Conservation (phyloP, 2,113 vertebrate species). For the Scalopus aquaticus region DNA sequence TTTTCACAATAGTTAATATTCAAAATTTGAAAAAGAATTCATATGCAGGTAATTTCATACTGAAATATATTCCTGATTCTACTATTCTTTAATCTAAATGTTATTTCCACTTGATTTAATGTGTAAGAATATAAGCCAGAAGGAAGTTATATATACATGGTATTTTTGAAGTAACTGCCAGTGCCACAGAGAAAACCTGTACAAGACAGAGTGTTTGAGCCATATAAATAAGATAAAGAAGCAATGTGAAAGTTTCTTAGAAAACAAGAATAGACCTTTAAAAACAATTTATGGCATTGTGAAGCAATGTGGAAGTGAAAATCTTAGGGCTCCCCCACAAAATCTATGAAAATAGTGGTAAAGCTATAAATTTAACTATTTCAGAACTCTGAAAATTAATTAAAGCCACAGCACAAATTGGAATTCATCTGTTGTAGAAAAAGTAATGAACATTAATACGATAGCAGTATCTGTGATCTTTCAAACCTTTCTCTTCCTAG, state of each 20-base stretch:
- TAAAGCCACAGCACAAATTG: not conserved
- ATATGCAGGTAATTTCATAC: not conserved
- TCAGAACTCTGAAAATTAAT: not conserved
- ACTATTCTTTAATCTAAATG: not conserved
- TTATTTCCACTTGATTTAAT: not conserved
- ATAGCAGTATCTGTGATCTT: not conserved
- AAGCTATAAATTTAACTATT: not conserved
- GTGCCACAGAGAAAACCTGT: not conserved
- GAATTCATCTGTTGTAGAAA: not conserved
- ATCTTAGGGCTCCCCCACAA: not conserved
- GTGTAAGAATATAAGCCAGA: not conserved
- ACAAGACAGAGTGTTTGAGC: not conserved
- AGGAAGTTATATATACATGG: not conserved
- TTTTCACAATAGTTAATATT: not conserved
- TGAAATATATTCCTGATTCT: not conserved
- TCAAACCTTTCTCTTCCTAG: not conserved
- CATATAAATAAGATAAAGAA: not conserved
- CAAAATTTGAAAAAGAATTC: not conserved
- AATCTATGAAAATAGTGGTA: not conserved
- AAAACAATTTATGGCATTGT: not conserved
- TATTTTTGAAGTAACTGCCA: not conserved
- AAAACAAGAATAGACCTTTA: not conserved
- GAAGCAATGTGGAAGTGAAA: not conserved
- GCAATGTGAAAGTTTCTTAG: not conserved
- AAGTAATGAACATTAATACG: not conserved